A percentile compares a stretch with the other conserved stretches of the same genome.
Conservation (phyloP, 2,888 invertebrate species). For the Eupeodes latifasciatus region DNA sequence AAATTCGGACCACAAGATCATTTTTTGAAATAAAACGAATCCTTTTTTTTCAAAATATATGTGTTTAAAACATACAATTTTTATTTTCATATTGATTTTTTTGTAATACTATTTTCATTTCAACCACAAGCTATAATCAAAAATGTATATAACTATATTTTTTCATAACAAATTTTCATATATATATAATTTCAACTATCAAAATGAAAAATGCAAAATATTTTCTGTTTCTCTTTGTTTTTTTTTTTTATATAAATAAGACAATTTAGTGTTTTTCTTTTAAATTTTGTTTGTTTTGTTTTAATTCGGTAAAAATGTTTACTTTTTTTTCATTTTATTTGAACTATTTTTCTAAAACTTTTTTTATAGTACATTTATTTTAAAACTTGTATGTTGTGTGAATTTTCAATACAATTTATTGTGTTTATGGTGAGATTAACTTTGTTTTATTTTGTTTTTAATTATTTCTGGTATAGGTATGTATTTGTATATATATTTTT, state of each 20-base stretch:
- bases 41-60: constrained; percentile 19
- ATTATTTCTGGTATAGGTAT: constrained; percentile 29
- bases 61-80: constrained; percentile 49
- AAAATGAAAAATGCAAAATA: constrained; percentile 56
- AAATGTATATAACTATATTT: constrained; percentile 47
- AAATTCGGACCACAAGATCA: neutral
- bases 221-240: constrained; percentile 4
- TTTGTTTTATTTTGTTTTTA: neutral
- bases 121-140: constrained; percentile 64
- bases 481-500: constrained; percentile 55
- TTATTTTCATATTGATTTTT: constrained; percentile 15
- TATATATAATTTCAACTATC: constrained; percentile 44
- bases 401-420: constrained; percentile 57
- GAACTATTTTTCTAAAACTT: constrained; percentile 54
- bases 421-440: constrained; percentile 55
- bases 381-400: constrained; percentile 40
- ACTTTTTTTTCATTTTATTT: constrained; percentile 28
- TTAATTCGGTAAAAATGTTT: constrained; percentile 67
- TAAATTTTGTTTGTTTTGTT: neutral
- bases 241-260: constrained; percentile 34
- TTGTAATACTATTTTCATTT: constrained; percentile 45
- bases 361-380: constrained; percentile 42
- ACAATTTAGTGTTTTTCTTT: constrained; percentile 54
- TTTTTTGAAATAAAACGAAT: constrained; percentile 5
- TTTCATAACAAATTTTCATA: constrained; percentile 37